These are phyloP conservation scores for Campaea margaritaria DNA, from an alignment of 2,888 invertebrate genomes.

Conservation along the genomic window DNA sequence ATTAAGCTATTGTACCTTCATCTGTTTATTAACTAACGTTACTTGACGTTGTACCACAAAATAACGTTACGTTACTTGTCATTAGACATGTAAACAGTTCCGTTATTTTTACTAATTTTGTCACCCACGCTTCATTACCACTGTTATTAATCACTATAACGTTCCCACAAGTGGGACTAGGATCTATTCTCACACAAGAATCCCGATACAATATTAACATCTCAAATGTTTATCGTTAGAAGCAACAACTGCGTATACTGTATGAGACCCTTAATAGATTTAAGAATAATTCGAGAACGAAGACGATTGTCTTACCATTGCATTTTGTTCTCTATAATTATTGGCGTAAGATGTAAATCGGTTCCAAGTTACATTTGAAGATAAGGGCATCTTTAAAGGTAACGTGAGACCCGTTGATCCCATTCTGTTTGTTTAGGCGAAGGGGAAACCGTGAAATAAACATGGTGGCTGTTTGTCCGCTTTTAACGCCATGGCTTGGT, in stretches of 20 bases:
- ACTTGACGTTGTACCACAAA: too few relatives aligned
- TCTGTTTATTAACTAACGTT: too few relatives aligned
- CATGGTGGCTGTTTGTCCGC: constrained; percentile 37
- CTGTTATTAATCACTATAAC: too few relatives aligned
- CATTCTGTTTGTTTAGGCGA: constrained; percentile 46
- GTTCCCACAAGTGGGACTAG: too few relatives aligned
- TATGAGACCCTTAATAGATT: constrained; percentile 9
- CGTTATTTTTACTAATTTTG: too few relatives aligned
- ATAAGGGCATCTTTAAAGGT: constrained; percentile 36
- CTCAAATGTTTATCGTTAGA: background rate
- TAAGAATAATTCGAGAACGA: constrained; percentile 7
- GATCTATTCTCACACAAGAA: too few relatives aligned
- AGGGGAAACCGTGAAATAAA: constrained; percentile 38
- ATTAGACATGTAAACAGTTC: too few relatives aligned
- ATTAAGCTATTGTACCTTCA: too few relatives aligned
- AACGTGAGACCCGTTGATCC: constrained; percentile 48
- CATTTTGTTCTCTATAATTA: constrained; percentile 4
- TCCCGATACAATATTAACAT: background rate
- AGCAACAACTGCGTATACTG: background rate
- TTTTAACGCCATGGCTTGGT: constrained; percentile 34
- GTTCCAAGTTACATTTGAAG: constrained; percentile 8
- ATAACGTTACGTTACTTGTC: too few relatives aligned
- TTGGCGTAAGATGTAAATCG: constrained; percentile 6
- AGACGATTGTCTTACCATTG: background rate
- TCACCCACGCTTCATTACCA: too few relatives aligned